phyloP scores from a whole-genome alignment of 2,888 invertebrate genomes.

The Ephialtes manifestator region DNA sequence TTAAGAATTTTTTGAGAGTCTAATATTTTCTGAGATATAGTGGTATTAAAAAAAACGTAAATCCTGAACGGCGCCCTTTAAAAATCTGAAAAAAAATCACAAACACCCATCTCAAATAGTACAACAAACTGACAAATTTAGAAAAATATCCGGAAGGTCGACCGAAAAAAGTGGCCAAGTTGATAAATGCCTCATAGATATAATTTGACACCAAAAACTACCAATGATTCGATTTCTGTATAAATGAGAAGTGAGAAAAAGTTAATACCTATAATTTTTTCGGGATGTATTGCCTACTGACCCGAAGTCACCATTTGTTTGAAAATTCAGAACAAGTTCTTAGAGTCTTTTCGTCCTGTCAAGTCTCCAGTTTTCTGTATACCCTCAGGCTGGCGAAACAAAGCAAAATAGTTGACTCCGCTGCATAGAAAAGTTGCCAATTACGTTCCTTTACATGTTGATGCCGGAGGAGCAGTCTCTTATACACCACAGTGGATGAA shows the following conservation, averaged over 20 bases:
- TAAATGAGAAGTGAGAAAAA: not conserved
- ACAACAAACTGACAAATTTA: no score
- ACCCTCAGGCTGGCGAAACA: not conserved
- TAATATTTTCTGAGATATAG: no score
- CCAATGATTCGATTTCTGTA: no score
- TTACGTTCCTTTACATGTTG: conserved; percentile 9
- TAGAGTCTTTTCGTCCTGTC: not conserved
- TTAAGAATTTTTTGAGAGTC: no score
- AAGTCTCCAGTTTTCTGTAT: not conserved
- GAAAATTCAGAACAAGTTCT: not conserved
- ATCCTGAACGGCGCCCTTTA: no score
- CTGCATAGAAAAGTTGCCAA: conserved; percentile 12
- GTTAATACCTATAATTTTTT: not conserved
- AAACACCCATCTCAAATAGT: no score
- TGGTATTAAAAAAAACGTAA: no score
- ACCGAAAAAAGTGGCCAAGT: no score
- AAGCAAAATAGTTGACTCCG: conserved; percentile 14
- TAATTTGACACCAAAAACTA: not conserved
- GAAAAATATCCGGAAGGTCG: no score
- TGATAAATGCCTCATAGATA: no score
- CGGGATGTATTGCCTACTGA: not conserved
- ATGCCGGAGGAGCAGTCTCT: conserved; percentile 18
- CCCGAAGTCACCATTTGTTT: not conserved
- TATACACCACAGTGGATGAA: conserved; percentile 1
- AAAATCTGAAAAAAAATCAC: no score